phyloP scores from a whole-genome alignment of 1,140 invertebrate species.

The Trichonephila inaurata region DNA sequence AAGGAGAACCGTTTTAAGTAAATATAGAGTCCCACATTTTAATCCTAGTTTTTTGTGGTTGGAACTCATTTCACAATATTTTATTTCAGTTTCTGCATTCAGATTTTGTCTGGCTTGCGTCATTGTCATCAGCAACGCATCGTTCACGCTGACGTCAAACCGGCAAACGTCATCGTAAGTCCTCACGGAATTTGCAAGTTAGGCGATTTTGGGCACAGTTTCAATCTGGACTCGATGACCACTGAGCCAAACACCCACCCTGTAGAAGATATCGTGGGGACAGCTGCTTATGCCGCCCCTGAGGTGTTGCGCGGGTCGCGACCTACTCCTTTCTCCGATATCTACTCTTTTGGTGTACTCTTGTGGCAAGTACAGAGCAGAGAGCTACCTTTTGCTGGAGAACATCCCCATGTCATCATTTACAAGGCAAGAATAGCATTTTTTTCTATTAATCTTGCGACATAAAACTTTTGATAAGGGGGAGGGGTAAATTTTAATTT shows the following conservation, averaged over 20 bases:
- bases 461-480: not conserved
- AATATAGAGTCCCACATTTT: too few species aligned
- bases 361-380: constrained; percentile 88
- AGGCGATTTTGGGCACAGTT: constrained; percentile 87
- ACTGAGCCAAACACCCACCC: not conserved
- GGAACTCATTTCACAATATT: too few species aligned
- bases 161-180: constrained; percentile 86
- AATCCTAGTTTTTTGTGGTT: too few species aligned
- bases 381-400: constrained; percentile 84
- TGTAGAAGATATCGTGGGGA: constrained; percentile 81
- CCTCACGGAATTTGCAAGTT: constrained; percentile 84
- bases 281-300: constrained; percentile 87
- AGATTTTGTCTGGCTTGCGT: constrained; percentile 85
- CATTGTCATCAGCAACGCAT: constrained; percentile 88
- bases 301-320: constrained; percentile 85
- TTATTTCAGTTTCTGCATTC: constrained; percentile 78
- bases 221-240: constrained; percentile 74
- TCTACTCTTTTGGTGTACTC: constrained; percentile 88
- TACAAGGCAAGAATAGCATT: constrained; percentile 78
- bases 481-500: not conserved
- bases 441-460: not conserved
- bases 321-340: constrained; percentile 84
- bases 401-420: constrained; percentile 82
- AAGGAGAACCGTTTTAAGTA: too few species aligned
- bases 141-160: constrained; percentile 93